These are phyloP conservation scores for Casuarius casuarius DNA, from an alignment of 2,113 vertebrate species.

Conservation along the genomic window DNA sequence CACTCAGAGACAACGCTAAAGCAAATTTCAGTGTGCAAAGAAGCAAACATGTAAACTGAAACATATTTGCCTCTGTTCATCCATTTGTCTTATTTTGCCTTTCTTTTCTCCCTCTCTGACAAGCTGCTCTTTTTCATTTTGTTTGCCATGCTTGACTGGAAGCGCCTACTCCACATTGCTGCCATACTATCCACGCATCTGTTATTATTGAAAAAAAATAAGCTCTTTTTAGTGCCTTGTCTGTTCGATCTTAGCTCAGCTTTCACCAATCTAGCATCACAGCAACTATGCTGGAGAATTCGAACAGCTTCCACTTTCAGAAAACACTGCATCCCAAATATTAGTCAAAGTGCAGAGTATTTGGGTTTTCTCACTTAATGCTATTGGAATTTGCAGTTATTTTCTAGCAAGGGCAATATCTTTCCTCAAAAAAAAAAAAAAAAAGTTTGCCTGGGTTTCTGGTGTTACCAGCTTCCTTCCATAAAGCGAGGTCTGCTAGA, in stretches of 20 bases:
- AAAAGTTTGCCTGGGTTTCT: background rate
- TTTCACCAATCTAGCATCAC: background rate
- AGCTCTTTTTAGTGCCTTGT: slow-evolving; percentile 2
- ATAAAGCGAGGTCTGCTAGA: slow-evolving; percentile 12
- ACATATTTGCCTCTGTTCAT: slow-evolving; percentile 11
- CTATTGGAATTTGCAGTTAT: background rate
- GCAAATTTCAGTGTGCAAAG: slow-evolving; percentile 26
- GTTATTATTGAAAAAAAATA: slow-evolving; percentile 26
- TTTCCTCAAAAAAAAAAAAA: background rate
- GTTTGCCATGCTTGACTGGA: slow-evolving; percentile 40
- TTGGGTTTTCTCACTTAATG: background rate
- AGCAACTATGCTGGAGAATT: background rate
- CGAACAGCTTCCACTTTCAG: background rate
- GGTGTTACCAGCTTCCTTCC: background rate
- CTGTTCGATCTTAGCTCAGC: slow-evolving; percentile 32
- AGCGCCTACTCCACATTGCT: background rate
- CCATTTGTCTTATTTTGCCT: slow-evolving; percentile 40
- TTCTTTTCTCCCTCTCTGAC: background rate
- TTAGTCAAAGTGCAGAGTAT: background rate
- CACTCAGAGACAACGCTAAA: slow-evolving; percentile 28
- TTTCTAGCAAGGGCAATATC: background rate
- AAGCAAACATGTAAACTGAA: slow-evolving; percentile 37
- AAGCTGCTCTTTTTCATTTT: slow-evolving; percentile 22
- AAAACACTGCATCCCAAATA: slow-evolving; percentile 26
- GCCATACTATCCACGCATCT: background rate